These are phyloP conservation scores for Callionymus lyra DNA, from an alignment of 2,113 vertebrate species.

Conservation along the genomic window DNA sequence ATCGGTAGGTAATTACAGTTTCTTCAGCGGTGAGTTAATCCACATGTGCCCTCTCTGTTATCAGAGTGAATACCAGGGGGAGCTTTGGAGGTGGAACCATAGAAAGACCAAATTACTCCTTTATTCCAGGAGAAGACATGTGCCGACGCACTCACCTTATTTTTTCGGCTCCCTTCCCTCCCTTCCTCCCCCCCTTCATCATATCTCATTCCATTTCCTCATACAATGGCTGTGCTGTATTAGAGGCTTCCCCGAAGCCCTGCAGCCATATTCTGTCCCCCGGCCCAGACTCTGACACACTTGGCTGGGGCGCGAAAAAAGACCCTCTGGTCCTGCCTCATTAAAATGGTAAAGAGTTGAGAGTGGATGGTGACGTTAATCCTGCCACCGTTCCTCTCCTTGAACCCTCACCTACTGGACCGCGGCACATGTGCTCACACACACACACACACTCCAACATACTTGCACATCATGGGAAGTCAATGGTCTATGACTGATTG, in stretches of 20 bases:
- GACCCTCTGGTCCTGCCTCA: constrained; percentile 54
- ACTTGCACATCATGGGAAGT: constrained; percentile 20
- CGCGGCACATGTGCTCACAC: constrained; percentile 23
- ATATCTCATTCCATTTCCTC: constrained; percentile 38
- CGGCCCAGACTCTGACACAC: constrained; percentile 50
- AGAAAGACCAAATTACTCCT: constrained; percentile 53
- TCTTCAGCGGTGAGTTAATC: constrained; percentile 52
- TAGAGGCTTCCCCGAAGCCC: constrained; percentile 50
- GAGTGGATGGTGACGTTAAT: constrained; percentile 45
- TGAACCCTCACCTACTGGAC: constrained; percentile 36
- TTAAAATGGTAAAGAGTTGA: constrained; percentile 64
- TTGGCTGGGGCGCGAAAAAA: constrained; percentile 69
- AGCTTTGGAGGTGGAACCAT: constrained; percentile 49
- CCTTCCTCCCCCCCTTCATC: constrained; percentile 26
- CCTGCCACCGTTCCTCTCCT: constrained; percentile 32
- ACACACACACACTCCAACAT: constrained; percentile 6
- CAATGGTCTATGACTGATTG: too few species aligned
- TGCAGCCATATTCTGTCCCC: constrained; percentile 49
- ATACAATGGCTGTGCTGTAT: constrained; percentile 36
- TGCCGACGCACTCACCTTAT: constrained; percentile 5
- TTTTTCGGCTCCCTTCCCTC: constrained; percentile 5
- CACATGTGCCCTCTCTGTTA: constrained; percentile 48
- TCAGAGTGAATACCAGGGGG: constrained; percentile 35
- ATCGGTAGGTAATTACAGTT: constrained; percentile 56
- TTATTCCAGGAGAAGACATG: constrained; percentile 42